Conservation (phyloP, 1,140 invertebrate genomes). For the Drosophila lacteicornis region DNA sequence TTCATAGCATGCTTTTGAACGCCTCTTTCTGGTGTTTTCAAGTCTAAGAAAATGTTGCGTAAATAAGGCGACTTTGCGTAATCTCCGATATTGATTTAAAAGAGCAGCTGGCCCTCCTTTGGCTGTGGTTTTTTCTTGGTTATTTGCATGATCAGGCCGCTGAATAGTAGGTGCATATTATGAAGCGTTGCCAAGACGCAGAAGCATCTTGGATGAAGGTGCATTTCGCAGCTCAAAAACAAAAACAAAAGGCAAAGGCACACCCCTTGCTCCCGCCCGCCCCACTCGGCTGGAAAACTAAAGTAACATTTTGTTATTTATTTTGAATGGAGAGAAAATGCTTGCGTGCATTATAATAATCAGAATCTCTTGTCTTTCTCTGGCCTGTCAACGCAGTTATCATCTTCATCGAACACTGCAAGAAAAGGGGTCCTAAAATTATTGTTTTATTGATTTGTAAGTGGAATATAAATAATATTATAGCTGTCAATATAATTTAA, state of each 20-base stretch:
- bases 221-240: background rate
- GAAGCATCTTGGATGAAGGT: conserved; percentile 2
- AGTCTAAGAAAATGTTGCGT: too few relatives aligned
- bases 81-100: conserved; percentile 8
- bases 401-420: conserved; percentile 19
- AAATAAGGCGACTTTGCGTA: background rate
- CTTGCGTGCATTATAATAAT: conserved; percentile 62
- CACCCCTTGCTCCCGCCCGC: background rate
- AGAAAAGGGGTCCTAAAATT: background rate
- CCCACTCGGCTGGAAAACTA: conserved; percentile 16
- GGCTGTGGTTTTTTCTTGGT: background rate
- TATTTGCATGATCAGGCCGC: conserved; percentile 5
- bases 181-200: background rate
- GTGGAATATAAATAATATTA: too few relatives aligned
- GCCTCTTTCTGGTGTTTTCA: too few relatives aligned
- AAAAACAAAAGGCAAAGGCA: conserved; percentile 48
- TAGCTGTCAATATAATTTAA: too few relatives aligned
- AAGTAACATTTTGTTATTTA: conserved; percentile 34
- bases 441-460: too few relatives aligned
- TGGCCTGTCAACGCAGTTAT: conserved; percentile 25
- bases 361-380: conserved; percentile 32
- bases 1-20: too few relatives aligned
- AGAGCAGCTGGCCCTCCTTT: background rate
- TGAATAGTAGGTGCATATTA: conserved; percentile 1
- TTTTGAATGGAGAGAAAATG: conserved; percentile 40